phyloP scores from a whole-genome alignment of 2,113 vertebrate genomes.

The Prunella himalayana region DNA sequence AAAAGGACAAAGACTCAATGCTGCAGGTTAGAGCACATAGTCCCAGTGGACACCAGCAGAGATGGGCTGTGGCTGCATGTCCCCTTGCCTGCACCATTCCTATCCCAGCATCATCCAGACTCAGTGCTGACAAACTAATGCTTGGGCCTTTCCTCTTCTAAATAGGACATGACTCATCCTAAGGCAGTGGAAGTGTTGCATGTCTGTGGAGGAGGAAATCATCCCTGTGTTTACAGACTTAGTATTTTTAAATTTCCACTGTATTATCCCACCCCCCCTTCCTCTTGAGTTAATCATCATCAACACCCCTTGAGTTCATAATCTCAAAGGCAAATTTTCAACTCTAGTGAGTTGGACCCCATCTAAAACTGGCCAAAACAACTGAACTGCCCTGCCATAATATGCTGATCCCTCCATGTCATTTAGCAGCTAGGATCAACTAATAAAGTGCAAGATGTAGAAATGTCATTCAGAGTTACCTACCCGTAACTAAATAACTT shows the following conservation, averaged over 20 bases:
- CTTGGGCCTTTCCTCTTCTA: not conserved
- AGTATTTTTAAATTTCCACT: not conserved
- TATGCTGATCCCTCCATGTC: not conserved
- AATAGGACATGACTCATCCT: not conserved
- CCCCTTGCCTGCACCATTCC: not conserved
- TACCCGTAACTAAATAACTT: constrained; percentile 62
- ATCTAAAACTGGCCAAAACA: not conserved
- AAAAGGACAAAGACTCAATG: not conserved
- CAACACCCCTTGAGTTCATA: not conserved
- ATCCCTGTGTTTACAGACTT: not conserved
- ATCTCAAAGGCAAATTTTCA: not conserved
- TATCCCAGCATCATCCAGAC: not conserved
- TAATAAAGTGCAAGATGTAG: constrained; percentile 32
- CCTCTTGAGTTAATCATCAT: not conserved
- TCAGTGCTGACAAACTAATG: not conserved
- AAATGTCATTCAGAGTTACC: constrained; percentile 48
- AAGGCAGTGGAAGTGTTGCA: not conserved
- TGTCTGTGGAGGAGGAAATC: not conserved
- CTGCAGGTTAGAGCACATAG: not conserved
- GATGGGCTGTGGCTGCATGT: not conserved
- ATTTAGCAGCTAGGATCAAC: constrained; percentile 37
- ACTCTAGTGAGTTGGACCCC: not conserved
- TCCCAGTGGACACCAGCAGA: not conserved
- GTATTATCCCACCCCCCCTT: not conserved
- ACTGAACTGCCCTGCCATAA: not conserved